Base-by-base conservation (phyloP, 2,888 invertebrate genomes). In the Cecidostiba fungosa region DNA sequence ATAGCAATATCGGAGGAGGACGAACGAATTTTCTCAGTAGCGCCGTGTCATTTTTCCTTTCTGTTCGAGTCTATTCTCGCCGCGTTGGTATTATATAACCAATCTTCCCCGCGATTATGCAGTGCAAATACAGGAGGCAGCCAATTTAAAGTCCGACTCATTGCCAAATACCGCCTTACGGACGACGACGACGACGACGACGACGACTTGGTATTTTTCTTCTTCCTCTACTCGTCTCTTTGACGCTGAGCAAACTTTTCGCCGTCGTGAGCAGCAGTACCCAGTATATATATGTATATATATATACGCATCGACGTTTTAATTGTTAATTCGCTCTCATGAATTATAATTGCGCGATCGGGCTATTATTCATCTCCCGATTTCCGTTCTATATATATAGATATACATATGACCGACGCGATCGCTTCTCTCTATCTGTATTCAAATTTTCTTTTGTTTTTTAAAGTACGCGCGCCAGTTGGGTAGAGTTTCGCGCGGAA, bases 71-170 rank as follows among this genome's bases (percentile, higher is more conserved):
- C 36, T 10, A 66, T 43, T 47, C n/a, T n/a, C 32, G 39, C 1
- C 47, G 47, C 43, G 12, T 43, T 10, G n/a, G 6, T n/a, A n/a
- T 8, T 59, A 32, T 36, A 79, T 70, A 70, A 79, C 70, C 70
- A 79, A 79, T 79, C 79, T 50, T 79, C n/a, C 32, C n/a, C 54
- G 70, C 70, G 80, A 80, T 72, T 80, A 72, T 80, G 43, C 80
- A 26, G 80, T 39, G 72, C 59, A 80, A 80, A 80, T 80, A 80
- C 72, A 79, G 26, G 29, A 12, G 66, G 70, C 32, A 36, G 62
- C 62, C 79, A 79, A 70, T 79, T 79, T 70, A 50, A 79, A 79
- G 70, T 70, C 70, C 23, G 50, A 70, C 29, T 79, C 70, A 70
- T n/a, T 79, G 79, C 69, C 79, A 79, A 79, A 79, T 79, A 47